Conservation (phyloP, 2,888 invertebrate genomes). For the Neocrepidodera transversa region DNA sequence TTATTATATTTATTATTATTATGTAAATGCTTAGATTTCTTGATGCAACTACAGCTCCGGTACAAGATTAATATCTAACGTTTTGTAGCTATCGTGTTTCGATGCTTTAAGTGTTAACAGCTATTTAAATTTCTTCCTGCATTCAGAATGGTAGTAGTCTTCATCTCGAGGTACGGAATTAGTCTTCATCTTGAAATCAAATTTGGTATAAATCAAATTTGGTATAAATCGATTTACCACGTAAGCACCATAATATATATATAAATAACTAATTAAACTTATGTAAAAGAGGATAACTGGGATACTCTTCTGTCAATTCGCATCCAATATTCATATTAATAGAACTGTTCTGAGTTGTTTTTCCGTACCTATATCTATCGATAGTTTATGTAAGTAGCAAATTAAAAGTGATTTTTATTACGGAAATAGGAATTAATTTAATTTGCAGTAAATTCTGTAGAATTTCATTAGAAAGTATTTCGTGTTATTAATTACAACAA, state of each 20-base stretch:
- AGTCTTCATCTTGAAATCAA: background rate
- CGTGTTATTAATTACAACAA: constrained; percentile 12
- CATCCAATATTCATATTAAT: constrained; percentile 1
- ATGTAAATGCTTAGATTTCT: too few species aligned
- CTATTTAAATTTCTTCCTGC: constrained; percentile 1
- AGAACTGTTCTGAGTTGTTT: background rate
- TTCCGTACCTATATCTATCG: constrained; percentile 2
- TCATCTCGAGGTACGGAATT: too few species aligned
- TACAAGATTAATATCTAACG: too few species aligned
- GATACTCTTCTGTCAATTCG: background rate
- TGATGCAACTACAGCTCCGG: too few species aligned
- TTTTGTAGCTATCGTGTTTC: too few species aligned
- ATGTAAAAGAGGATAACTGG: background rate
- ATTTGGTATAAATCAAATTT: constrained; percentile 1
- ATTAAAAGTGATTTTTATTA: constrained; percentile 15
- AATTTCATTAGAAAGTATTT: constrained; percentile 18
- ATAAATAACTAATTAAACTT: background rate
- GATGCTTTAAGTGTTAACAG: too few species aligned
- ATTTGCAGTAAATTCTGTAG: constrained; percentile 12
- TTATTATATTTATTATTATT: too few species aligned
- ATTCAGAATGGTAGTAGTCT: too few species aligned
- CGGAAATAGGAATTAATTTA: constrained; percentile 14
- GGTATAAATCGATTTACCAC: constrained; percentile 3
- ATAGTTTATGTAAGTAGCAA: constrained; percentile 13
- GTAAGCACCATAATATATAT: background rate